Conservation (phyloP, 1,140 invertebrate genomes). For the Chironomus striatipennis region DNA sequence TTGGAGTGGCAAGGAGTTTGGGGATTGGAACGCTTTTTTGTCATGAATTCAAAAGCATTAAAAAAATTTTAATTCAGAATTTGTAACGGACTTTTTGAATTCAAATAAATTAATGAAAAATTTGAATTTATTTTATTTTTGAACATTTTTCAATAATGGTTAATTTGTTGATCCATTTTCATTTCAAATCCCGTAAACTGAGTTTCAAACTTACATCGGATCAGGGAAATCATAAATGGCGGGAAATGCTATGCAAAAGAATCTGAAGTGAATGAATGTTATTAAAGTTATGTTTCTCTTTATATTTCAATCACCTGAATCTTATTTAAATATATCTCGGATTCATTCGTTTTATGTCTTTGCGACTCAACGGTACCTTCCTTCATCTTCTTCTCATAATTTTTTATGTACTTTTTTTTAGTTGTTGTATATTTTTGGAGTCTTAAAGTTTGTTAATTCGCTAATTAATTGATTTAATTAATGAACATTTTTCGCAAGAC, state of each 20-base stretch:
- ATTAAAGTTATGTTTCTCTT: conserved; percentile 10
- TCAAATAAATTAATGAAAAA: no score
- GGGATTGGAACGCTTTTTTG: no score
- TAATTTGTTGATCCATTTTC: no score
- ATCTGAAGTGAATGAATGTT: background rate
- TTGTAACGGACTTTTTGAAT: no score
- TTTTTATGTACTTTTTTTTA: background rate
- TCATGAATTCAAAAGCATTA: no score
- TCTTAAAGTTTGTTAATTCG: conserved; percentile 19
- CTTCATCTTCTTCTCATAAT: background rate
- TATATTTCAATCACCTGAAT: conserved; percentile 9
- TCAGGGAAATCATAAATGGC: conserved; percentile 19
- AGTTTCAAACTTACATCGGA: no score
- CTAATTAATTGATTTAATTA: conserved; percentile 24
- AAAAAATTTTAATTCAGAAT: no score
- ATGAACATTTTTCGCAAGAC: background rate
- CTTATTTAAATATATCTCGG: background rate
- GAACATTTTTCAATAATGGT: no score
- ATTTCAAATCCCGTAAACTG: no score
- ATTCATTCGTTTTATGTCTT: background rate
- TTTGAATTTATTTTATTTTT: no score
- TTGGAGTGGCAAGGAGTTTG: no score
- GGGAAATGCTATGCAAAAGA: conserved; percentile 19
- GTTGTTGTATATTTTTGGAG: background rate
- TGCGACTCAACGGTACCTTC: conserved; percentile 13